A percentile compares a stretch with the other conserved stretches of the same genome.
Evolutionary conservation across 2,888 invertebrate genomes (phyloP).

Genomic region (Scaptomyza cyrtandrae): DNA sequence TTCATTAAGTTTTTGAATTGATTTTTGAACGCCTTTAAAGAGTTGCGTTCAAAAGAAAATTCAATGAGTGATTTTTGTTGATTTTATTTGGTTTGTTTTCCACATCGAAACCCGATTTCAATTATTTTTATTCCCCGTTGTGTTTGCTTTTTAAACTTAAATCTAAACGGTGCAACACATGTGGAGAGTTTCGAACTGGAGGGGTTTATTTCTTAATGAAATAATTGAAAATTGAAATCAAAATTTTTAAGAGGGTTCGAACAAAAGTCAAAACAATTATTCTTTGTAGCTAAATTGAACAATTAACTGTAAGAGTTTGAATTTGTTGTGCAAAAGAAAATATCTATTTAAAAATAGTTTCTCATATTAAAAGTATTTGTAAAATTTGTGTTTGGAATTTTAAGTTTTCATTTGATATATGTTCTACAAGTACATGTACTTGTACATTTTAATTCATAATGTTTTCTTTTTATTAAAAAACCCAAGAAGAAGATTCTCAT

Average conservation of each 20-base stretch:
- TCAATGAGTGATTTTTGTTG: slow-evolving; percentile 57
- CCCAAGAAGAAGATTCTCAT: too few species aligned
- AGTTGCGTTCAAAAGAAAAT: slow-evolving; percentile 60
- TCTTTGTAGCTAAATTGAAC: not conserved
- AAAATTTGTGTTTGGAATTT: too few species aligned
- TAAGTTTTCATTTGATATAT: too few species aligned
- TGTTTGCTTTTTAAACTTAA: slow-evolving; percentile 2
- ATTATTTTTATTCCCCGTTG: slow-evolving; percentile 2
- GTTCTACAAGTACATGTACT: too few species aligned
- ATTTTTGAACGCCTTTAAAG: slow-evolving; percentile 38
- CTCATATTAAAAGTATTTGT: too few species aligned
- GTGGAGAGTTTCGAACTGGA: slow-evolving; percentile 1
- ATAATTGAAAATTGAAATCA: not conserved
- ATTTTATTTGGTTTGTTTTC: not conserved
- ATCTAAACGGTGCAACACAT: slow-evolving; percentile 22
- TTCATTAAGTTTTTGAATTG: slow-evolving; percentile 64
- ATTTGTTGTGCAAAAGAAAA: not conserved
- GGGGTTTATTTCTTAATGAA: slow-evolving; percentile 10
- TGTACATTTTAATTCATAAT: too few species aligned
- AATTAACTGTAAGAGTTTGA: not conserved
- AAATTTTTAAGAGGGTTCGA: not conserved
- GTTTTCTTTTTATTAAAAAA: too few species aligned
- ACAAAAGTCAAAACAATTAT: not conserved
- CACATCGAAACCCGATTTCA: not conserved
- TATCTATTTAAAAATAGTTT: too few species aligned